Evolutionary conservation across 1,140 invertebrate genomes (phyloP).

Genomic region (Oncopeltus fasciatus): DNA sequence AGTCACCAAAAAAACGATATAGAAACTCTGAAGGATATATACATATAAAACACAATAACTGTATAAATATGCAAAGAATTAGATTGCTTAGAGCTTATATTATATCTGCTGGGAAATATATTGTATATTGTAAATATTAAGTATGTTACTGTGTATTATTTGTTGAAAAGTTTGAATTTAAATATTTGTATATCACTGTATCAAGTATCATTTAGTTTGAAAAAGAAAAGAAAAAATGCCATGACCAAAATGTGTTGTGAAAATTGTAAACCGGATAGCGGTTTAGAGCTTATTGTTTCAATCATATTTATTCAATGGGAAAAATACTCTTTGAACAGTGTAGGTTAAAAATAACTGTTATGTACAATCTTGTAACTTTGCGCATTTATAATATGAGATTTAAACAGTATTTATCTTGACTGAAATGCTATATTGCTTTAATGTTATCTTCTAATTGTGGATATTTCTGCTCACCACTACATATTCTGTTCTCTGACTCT

Average conservation of each 20-base stretch:
- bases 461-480: background rate
- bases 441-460: background rate
- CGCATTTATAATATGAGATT: background rate
- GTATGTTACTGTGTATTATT: background rate
- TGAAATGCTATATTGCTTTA: background rate
- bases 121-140: conserved; percentile 8
- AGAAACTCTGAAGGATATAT: background rate
- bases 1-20: background rate
- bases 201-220: background rate
- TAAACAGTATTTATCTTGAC: conserved; percentile 5
- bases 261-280: background rate
- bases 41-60: background rate
- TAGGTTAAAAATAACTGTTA: background rate
- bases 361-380: conserved; percentile 6
- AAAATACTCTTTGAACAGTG: background rate
- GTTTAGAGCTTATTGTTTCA: conserved; percentile 1
- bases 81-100: conserved; percentile 6
- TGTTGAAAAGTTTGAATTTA: background rate
- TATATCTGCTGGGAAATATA: conserved; percentile 1
- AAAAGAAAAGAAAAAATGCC: background rate
- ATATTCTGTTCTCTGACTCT: background rate
- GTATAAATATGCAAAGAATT: conserved; percentile 1
- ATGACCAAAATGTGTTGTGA: conserved; percentile 4
- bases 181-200: background rate
- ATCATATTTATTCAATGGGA: background rate